Base-by-base conservation (phyloP, 2,888 invertebrate species). In the Brachynemurus nebulosus region DNA sequence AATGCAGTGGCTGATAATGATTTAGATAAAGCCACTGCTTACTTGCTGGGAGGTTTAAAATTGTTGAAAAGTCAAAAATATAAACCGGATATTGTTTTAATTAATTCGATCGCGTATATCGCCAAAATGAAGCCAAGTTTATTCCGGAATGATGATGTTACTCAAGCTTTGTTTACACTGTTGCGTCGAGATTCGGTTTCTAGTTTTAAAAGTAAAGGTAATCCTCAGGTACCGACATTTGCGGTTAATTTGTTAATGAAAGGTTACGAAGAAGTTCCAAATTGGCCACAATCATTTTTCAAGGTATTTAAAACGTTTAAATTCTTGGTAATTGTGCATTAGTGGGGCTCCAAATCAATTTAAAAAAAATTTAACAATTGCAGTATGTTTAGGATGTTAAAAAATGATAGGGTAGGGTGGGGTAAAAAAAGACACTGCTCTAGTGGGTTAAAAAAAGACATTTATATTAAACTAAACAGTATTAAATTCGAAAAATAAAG, bases 241-340 rank as follows among this genome's bases (percentile, higher is more conserved):
- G 83, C 86, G 4, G 80, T 89, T 47, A 93, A 91, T 65, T 70
- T 93, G 55, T 64, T 95, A 42, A 76, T 85, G 57, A 74, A 81
- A 51, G 88, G 86, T 0, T 91, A 81, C 60, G 69, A 75, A 39
- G 89, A 92, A 33, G 82, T 83, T 52, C 78, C 74, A 48, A 79
- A 80, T 54, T 96, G 95, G 96, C 93, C 95, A 0, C 91, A 93
- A 59, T 70, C 77, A 44, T 91, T 95, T 68, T 76, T 95, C 2
- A 89, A 86, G 74, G 86, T 86, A 58, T 52, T n/a, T n/a, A n/a
- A n/a, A n/a, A 53, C 40, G 34, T 36, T 9, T 40, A 34, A 20
- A 25, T 9, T 25, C 8, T 25, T 9, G 8, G 25, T 9, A 9
- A 9, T 12, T 30, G 12, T 30, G n/a, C n/a, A n/a, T n/a, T n/a